A percentile compares a stretch with the other conserved stretches of the same genome.
phyloP scores from a whole-genome alignment of 1,140 invertebrate species.

The Drosophila auraria region DNA sequence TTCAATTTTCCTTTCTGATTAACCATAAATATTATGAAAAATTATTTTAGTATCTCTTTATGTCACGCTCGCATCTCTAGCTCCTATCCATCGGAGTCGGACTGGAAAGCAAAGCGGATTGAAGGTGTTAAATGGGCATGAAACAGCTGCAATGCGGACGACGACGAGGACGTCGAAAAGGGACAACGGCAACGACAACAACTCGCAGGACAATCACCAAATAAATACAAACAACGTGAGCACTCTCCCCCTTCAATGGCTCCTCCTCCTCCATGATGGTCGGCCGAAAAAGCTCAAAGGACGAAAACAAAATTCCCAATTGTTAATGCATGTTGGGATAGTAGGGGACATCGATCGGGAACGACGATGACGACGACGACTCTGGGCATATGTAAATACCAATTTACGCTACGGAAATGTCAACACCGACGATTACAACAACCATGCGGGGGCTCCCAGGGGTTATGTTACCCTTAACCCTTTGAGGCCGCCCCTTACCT shows the following conservation, averaged over 20 bases:
- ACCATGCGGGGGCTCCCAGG: constrained; percentile 27
- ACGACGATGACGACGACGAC: constrained; percentile 31
- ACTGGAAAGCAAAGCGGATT: constrained; percentile 64
- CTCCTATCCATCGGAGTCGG: constrained; percentile 20
- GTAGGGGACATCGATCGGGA: constrained; percentile 63
- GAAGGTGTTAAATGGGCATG: constrained; percentile 83
- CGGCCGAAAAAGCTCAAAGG: constrained; percentile 72
- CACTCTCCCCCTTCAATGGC: constrained; percentile 13
- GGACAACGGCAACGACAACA: constrained; percentile 59
- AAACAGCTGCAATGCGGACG: constrained; percentile 77
- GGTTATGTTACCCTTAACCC: constrained; percentile 49
- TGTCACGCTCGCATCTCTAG: constrained; percentile 33
- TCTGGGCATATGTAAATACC: constrained; percentile 78
- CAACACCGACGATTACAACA: constrained; percentile 76
- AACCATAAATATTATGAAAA: too few relatives aligned
- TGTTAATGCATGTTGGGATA: constrained; percentile 62
- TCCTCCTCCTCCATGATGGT: constrained; percentile 5
- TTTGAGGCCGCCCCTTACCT: constrained; percentile 37
- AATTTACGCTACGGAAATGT: constrained; percentile 79
- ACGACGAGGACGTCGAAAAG: constrained; percentile 27
- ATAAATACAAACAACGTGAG: constrained; percentile 64
- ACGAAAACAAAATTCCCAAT: constrained; percentile 67
- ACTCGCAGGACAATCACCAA: constrained; percentile 74
- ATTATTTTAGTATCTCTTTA: too few relatives aligned
- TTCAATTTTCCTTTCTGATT: too few relatives aligned